These are phyloP conservation scores for Strix uralensis DNA, from an alignment of 2,113 vertebrate genomes.

Conservation along the genomic window DNA sequence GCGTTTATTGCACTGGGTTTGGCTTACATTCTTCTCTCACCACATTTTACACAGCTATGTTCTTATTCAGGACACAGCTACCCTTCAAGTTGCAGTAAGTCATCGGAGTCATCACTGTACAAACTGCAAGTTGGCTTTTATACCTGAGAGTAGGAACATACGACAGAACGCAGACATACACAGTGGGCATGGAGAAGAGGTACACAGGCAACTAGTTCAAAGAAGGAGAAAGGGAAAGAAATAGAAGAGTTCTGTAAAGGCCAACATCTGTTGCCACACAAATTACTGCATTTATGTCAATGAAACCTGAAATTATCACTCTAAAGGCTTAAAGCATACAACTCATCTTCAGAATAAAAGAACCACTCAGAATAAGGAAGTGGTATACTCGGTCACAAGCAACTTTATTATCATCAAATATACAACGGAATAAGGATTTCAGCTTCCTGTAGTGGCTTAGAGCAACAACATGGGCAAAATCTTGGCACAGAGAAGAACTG, in stretches of 20 bases:
- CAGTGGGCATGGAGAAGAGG: not conserved
- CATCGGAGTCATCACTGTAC: not conserved
- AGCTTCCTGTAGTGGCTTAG: not conserved
- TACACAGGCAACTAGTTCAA: not conserved
- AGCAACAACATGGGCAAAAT: conserved; percentile 3
- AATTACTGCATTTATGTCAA: not conserved
- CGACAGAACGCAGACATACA: not conserved
- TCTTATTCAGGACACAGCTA: not conserved
- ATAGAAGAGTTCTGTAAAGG: not conserved
- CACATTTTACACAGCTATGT: not conserved
- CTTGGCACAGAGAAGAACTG: conserved; percentile 4
- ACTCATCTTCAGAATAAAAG: not conserved
- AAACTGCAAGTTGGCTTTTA: not conserved
- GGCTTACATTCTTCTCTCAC: not conserved
- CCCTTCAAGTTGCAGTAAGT: not conserved
- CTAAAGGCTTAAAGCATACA: not conserved
- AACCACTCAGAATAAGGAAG: not conserved
- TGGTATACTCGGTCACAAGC: not conserved
- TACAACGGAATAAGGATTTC: not conserved
- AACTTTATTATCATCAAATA: not conserved
- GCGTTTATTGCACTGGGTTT: not conserved
- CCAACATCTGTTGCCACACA: not conserved
- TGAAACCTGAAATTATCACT: not conserved
- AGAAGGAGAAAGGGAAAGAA: not conserved
- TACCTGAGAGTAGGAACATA: not conserved